These are phyloP conservation scores for Drosophila kikkawai DNA, from an alignment of 1,140 invertebrate species.

Conservation along the genomic window DNA sequence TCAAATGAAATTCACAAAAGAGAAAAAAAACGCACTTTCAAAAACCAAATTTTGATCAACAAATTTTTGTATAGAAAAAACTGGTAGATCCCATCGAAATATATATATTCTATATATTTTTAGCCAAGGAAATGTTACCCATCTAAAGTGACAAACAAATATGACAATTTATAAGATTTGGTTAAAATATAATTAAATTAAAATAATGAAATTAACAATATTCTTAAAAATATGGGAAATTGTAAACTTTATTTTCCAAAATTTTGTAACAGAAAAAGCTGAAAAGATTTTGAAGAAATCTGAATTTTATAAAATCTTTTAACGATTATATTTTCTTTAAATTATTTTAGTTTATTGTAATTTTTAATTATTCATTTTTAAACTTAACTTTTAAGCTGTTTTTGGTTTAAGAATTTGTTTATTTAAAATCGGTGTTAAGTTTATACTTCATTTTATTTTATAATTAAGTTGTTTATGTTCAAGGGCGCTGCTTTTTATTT, in stretches of 20 bases:
- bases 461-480: slow-evolving; percentile 18
- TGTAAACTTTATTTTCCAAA: no score
- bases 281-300: not conserved
- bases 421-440: slow-evolving; percentile 13
- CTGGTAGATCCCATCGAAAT: slow-evolving; percentile 56
- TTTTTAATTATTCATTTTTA: slow-evolving; percentile 7
- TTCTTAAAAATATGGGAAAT: not conserved
- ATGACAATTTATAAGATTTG: not conserved
- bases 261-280: not conserved
- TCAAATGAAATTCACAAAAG: slow-evolving; percentile 21
- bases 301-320: not conserved
- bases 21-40: slow-evolving; percentile 14
- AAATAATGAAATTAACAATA: not conserved
- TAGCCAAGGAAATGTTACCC: slow-evolving; percentile 28
- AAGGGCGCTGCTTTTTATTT: slow-evolving; percentile 9
- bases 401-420: slow-evolving; percentile 7
- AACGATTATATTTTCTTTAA: not conserved
- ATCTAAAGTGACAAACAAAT: slow-evolving; percentile 16
- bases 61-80: slow-evolving; percentile 30
- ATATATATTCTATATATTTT: slow-evolving; percentile 34
- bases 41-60: slow-evolving; percentile 33
- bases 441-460: slow-evolving; percentile 21
- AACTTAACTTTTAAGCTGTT: not conserved
- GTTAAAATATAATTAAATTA: not conserved
- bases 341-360: not conserved